Base-by-base conservation (phyloP, 2,113 vertebrate genomes). In the Pterophyllum scalare region DNA sequence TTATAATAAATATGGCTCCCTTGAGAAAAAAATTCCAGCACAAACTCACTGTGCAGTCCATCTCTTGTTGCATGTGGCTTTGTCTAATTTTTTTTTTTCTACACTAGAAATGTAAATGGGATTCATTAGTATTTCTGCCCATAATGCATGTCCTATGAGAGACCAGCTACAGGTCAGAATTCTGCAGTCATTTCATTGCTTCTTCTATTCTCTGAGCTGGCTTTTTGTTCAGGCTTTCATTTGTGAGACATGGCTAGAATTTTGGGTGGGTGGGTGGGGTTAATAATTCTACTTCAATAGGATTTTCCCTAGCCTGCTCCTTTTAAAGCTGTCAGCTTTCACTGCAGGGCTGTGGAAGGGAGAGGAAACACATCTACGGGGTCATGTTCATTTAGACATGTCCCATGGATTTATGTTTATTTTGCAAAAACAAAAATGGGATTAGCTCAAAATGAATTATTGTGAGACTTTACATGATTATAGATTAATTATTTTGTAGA, bases 1-100 rank as follows among this genome's bases (percentile, higher is more conserved):
- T 89, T 80, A 85, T 58, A 86, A 87, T 79, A 72, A 80, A 56
- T 79, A 54, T 80, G 61, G n/a, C 60, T 88, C 83, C 76, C 62
- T 83, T 54, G 85, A 77, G 81, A 82, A 54, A 65, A 89, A 80
- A 89, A 88, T 72, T 81, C 28, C 59, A 35, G 33, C 46, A 76
- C 46, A 75, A 77, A 35, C 28, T 76, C 79, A 79, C 8, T 2
- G 19, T 33, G 74, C 58, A 77, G 17, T 65, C 38, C 19, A 22
- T 77, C 9, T 67, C 22, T 49, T 31, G 15, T 58, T 60, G 17
- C 77, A 5, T 77, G 22, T 14, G 15, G 31, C 61, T 77, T 59
- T 60, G 64, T 82, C 14, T 19, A 13, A 35, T 31, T 67, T 59
- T 74, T 33, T 43, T 31, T 67, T 59, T 74, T 33, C 38, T 64